Evolutionary conservation across 2,888 invertebrate species (phyloP).

Genomic region (Ypsolopha sequella): DNA sequence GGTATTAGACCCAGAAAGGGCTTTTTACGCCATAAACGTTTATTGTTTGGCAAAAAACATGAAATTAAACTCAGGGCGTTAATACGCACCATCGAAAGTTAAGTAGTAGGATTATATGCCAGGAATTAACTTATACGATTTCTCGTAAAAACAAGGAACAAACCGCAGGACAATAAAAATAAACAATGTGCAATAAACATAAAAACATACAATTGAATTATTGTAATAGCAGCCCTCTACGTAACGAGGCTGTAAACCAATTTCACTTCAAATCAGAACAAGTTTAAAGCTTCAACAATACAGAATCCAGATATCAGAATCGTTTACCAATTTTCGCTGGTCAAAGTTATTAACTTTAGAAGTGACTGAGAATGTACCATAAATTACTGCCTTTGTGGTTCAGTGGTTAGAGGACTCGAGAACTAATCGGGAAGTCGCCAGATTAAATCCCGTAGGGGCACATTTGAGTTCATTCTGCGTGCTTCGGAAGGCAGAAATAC

Average conservation of each 20-base stretch:
- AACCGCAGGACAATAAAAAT: neutral
- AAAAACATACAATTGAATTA: slow-evolving; percentile 1
- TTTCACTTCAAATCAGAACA: neutral
- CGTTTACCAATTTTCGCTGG: too few species aligned
- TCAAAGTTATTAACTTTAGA: too few species aligned
- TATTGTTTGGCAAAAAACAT: neutral
- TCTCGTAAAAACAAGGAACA: slow-evolving; percentile 1
- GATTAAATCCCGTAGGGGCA: too few species aligned
- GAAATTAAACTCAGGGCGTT: neutral
- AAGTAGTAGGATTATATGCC: neutral
- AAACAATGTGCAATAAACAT: slow-evolving; percentile 1
- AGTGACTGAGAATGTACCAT: too few species aligned
- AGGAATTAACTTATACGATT: neutral
- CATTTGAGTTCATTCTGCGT: too few species aligned
- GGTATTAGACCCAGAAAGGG: neutral
- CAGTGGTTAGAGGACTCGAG: too few species aligned
- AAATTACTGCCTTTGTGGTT: too few species aligned
- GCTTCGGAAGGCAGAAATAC: too few species aligned
- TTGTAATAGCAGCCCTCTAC: neutral
- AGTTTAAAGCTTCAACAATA: neutral
- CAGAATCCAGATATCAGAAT: too few species aligned
- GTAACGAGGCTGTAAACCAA: neutral
- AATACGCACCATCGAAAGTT: neutral
- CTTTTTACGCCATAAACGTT: neutral
- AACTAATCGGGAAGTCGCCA: too few species aligned